phyloP scores from a whole-genome alignment of 2,797 vertebrate species.

The Synaphobranchus kaupii region DNA sequence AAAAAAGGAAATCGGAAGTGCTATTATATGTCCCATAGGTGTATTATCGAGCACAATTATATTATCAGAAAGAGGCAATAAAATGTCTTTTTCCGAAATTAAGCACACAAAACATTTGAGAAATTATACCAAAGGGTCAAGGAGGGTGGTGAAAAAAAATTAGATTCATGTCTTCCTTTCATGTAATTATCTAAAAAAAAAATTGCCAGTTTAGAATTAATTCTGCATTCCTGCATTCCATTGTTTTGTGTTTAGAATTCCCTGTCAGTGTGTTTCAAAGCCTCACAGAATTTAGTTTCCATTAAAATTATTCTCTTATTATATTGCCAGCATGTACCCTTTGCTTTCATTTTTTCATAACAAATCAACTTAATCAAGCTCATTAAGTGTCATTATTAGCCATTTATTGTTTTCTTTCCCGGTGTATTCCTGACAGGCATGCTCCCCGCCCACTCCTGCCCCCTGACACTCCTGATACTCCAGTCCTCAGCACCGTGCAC shows the following conservation, averaged over 20 bases:
- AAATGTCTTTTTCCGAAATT: constrained; percentile 10
- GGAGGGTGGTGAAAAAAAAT: constrained; percentile 31
- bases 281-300: constrained; percentile 73
- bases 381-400: constrained; percentile 80
- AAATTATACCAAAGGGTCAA: constrained; percentile 68
- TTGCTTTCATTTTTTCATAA: constrained; percentile 68
- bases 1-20: background rate
- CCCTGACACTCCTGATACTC: constrained; percentile 66
- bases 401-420: constrained; percentile 76
- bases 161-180: constrained; percentile 57
- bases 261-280: constrained; percentile 69
- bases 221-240: constrained; percentile 66
- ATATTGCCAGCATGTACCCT: constrained; percentile 65
- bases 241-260: constrained; percentile 68
- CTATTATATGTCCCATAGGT: background rate
- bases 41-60: background rate
- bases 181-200: constrained; percentile 74
- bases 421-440: constrained; percentile 68
- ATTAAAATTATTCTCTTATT: constrained; percentile 76
- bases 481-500: constrained; percentile 48
- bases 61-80: background rate
- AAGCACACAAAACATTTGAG: constrained; percentile 11
- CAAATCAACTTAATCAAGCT: constrained; percentile 79
- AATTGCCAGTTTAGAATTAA: constrained; percentile 73
- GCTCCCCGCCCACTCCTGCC: constrained; percentile 67